Base-by-base conservation (phyloP, 2,113 vertebrate genomes). In the Tretioscincus oriximinensis region DNA sequence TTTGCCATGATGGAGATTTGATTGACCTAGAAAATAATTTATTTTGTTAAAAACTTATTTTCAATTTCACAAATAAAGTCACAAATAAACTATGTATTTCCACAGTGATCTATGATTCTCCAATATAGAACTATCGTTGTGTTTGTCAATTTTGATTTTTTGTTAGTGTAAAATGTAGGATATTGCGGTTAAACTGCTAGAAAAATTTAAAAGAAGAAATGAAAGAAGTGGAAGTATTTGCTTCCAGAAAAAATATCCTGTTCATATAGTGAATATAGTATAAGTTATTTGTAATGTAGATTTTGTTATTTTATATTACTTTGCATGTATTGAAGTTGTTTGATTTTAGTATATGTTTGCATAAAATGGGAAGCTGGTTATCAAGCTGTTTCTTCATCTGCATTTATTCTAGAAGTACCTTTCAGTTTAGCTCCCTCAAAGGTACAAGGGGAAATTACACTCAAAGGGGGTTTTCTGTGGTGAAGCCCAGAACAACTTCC, bases 271-370 rank as follows among this genome's bases (percentile, higher is more conserved):
- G 77, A 12, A 54, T 63, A 70, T 81, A 83, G 78, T 91, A 90
- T 91, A 91, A 93, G 88, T 87, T 92, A 91, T 91, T 87, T 90
- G 87, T 85, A 90, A 85, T 85, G 86, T 85, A 93, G 92, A 92
- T 90, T 90, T 88, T 89, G 85, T 89, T 90, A 83, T 88, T 91
- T 91, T 90, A 91, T 93, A 93, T 92, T 92, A 88, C 88, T 92
- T 90, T 87, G 89, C 88, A 83, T 88, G 84, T 87, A 89, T 91
- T 89, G 84, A 89, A 88, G 87, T 89, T 92, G 88, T 82, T 83
- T 91, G 92, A 92, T 92, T 92, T 87, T 88, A 93, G 91, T 94
- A 94, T 92, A 92, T 90, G 90, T 92, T 88, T 80, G 73, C 83
- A 90, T 92, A 87, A 92, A 92, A 90, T 88, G 85, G 49, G 84